Evolutionary conservation across 1,140 invertebrate genomes (phyloP).

Genomic region (Drosophila kohkoa): DNA sequence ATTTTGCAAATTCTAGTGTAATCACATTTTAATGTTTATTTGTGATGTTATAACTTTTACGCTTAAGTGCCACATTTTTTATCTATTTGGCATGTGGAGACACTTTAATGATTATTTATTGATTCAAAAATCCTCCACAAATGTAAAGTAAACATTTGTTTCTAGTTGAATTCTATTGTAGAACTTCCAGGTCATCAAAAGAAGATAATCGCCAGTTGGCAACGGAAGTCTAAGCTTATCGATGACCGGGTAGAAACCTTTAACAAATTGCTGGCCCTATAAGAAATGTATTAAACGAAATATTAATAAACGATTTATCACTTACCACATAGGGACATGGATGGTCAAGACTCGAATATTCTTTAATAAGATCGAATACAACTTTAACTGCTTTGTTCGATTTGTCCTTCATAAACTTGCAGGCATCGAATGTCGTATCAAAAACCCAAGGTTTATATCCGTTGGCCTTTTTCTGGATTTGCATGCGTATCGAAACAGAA

Average conservation of each 20-base stretch:
- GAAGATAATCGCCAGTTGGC: conserved; percentile 25
- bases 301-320: background rate
- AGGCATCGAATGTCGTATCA: too few relatives aligned
- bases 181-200: conserved; percentile 26
- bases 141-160: conserved; percentile 33
- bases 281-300: too few relatives aligned
- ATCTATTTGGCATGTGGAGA: too few relatives aligned
- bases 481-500: too few relatives aligned
- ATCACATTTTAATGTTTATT: too few relatives aligned
- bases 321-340: conserved; percentile 26
- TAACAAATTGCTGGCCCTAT: background rate
- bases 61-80: too few relatives aligned
- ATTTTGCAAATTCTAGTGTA: too few relatives aligned
- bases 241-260: conserved; percentile 11
- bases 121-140: conserved; percentile 11
- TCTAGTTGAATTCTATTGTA: conserved; percentile 4
- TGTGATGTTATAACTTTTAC: too few relatives aligned
- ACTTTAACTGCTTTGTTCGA: too few relatives aligned
- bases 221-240: background rate
- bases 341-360: conserved; percentile 23
- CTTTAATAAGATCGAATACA: conserved; percentile 1
- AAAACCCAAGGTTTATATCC: background rate
- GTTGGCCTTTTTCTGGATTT: background rate
- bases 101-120: too few relatives aligned
- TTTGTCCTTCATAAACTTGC: too few relatives aligned